Conservation (phyloP, 1,140 invertebrate genomes). For the Bombus soroeensis region DNA sequence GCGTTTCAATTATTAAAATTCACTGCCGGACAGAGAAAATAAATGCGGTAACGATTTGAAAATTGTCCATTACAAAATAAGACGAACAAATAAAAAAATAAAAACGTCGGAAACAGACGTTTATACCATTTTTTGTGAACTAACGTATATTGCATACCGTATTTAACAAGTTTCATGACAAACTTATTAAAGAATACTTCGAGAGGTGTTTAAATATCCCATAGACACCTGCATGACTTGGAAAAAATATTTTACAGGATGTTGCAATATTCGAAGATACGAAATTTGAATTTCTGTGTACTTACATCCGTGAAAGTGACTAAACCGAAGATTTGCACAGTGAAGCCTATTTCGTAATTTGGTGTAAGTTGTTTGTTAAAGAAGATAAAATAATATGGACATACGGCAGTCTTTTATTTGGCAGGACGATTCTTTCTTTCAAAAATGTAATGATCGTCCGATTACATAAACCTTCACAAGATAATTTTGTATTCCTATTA, state of each 20-base stretch:
- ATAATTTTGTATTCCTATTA: too few species aligned
- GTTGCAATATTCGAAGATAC: neutral
- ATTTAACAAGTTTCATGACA: neutral
- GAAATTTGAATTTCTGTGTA: neutral
- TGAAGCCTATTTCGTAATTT: neutral
- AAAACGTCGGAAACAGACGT: neutral
- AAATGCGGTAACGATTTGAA: neutral
- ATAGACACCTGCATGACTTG: neutral
- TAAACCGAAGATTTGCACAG: neutral
- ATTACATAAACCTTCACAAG: too few species aligned
- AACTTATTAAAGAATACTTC: neutral
- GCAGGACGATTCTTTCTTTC: too few species aligned
- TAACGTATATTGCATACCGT: neutral
- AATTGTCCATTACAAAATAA: neutral
- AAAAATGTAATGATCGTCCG: too few species aligned
- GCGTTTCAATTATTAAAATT: neutral
- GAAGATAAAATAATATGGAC: neutral
- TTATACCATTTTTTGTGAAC: neutral
- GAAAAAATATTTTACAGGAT: neutral
- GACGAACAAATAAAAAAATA: neutral
- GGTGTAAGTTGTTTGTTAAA: neutral
- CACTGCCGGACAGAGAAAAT: accelerated
- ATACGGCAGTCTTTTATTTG: too few species aligned
- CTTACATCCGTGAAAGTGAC: conserved; percentile 28
- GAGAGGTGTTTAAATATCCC: neutral